Evolutionary conservation across 2,888 invertebrate species (phyloP).

Genomic region (Lamproptera curius): DNA sequence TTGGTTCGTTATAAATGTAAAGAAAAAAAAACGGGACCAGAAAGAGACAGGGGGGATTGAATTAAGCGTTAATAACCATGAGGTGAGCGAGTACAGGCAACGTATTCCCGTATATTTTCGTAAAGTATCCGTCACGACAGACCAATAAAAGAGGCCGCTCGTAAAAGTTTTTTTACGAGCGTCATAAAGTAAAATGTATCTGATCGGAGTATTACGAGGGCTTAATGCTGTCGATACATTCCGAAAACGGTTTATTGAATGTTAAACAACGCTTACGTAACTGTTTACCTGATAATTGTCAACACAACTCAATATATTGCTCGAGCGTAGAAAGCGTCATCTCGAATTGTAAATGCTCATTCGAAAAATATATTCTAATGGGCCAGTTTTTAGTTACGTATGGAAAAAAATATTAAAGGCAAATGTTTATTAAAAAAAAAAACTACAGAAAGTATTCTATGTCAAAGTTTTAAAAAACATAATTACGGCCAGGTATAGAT

Average conservation of each 20-base stretch:
- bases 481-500: neutral
- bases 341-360: too few relatives aligned
- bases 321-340: neutral
- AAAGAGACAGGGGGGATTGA: neutral
- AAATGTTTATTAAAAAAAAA: too few relatives aligned
- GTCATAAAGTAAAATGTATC: slow-evolving; percentile 15
- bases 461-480: neutral
- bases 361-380: too few relatives aligned
- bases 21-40: neutral
- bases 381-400: too few relatives aligned
- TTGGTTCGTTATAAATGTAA: neutral
- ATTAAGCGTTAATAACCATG: neutral
- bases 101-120: neutral
- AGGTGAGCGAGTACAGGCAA: neutral
- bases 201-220: slow-evolving; percentile 11
- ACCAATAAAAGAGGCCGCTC: slow-evolving; percentile 10
- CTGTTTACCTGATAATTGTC: slow-evolving; percentile 6
- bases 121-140: slow-evolving; percentile 6
- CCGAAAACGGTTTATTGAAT: slow-evolving; percentile 19
- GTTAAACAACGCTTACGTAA: slow-evolving; percentile 9
- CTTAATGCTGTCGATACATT: slow-evolving; percentile 9
- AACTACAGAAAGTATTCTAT: too few relatives aligned
- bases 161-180: slow-evolving; percentile 19
- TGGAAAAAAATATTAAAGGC: too few relatives aligned
- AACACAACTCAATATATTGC: slow-evolving; percentile 5